Base-by-base conservation (phyloP, 2,797 vertebrate species). In the Acrossocheilus fasciatus region DNA sequence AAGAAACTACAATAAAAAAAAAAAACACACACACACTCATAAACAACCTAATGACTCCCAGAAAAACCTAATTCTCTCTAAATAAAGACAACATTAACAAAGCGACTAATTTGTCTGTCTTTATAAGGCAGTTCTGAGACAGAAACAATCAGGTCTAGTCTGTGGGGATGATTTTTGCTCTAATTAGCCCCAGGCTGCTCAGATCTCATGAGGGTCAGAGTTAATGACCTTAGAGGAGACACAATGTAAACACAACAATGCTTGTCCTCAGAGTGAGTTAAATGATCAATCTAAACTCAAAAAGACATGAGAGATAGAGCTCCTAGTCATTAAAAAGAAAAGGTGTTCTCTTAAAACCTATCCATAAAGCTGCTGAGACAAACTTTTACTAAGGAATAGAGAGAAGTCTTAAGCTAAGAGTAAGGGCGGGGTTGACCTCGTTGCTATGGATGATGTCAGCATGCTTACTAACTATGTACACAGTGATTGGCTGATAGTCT, bases 181-280 rank as follows among this genome's bases (percentile, higher is more conserved):
- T 93, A 93, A 94, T 94, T 88, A 94, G 86, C 79, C 84, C 86
- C 82, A 91, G 91, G 92, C 87, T 92, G 89, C 91, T 92, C 88
- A 89, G 89, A 91, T 93, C 91, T 89, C 89, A 84, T 86, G 74
- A 91, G 87, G 89, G 89, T 81, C 88, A 80, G 77, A 81, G 66
- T 82, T 93, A 93, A 92, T 93, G 93, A 94, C 91, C 87, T 91
- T 87, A 43, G 6, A 41, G 62, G 50, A 52, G 68, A 81, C 7
- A 12, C 84, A 76, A 82, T 94, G 93, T n/a, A 59, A n/a, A 11
- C 57, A 10, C 57, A 59, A 59, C 23, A 59, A 59, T n/a, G 9
- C 23, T n/a, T n/a, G 23, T 11, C 20, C 7, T 57, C 54, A 57
- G 18, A 57, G 20, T 2, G 54, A 57, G 54, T 57, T 57, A 57